Conservation (phyloP, 2,797 vertebrate species). For the Oreortyx pictus region DNA sequence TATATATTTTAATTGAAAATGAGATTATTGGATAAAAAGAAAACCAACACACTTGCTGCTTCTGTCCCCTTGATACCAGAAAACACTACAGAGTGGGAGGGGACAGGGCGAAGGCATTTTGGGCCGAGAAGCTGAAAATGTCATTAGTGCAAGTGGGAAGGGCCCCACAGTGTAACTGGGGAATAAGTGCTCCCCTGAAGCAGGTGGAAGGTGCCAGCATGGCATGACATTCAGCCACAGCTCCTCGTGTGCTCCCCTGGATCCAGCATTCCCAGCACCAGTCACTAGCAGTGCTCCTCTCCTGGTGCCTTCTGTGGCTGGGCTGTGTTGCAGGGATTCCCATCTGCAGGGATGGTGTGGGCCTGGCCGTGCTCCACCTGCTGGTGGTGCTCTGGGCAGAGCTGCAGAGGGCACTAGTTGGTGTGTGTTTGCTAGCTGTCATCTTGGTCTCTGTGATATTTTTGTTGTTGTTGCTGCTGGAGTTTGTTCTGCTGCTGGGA, state of each 20-base stretch:
- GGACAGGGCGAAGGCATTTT: conserved; percentile 11
- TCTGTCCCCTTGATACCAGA: conserved; percentile 58
- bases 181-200: not conserved
- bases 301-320: not conserved
- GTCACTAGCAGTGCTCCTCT: not conserved
- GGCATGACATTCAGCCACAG: not conserved
- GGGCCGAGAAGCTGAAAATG: conserved; percentile 15
- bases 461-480: not conserved
- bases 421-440: not conserved
- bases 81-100: conserved; percentile 64
- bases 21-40: conserved; percentile 70
- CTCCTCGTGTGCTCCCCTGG: not conserved
- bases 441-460: not conserved
- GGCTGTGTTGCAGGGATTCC: not conserved
- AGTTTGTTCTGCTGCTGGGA: not conserved
- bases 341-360: not conserved
- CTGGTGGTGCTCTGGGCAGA: not conserved
- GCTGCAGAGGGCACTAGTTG: not conserved
- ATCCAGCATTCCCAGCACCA: not conserved
- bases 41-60: conserved; percentile 23
- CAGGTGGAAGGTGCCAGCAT: fast-evolving
- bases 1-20: conserved; percentile 76
- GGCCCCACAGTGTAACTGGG: not conserved
- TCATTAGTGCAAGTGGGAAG: not conserved
- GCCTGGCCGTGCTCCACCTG: not conserved